Evolutionary conservation across 2,888 invertebrate species (phyloP).

Genomic region (Cecidostiba fungosa): DNA sequence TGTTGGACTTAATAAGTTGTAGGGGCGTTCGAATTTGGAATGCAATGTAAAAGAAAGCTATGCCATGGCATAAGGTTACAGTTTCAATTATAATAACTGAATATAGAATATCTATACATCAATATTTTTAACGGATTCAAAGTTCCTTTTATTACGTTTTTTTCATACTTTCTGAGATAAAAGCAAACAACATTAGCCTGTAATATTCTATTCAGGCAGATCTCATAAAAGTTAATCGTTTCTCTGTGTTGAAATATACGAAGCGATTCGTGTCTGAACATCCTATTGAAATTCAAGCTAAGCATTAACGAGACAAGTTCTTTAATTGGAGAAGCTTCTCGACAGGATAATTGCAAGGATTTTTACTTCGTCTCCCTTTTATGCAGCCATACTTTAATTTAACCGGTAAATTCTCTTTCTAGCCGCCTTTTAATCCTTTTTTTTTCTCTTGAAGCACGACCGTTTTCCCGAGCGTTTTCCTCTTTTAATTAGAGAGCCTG

Average conservation of each 20-base stretch:
- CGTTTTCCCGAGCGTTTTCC: constrained; percentile 26
- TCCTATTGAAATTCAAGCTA: constrained; percentile 41
- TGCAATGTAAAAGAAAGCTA: too few species aligned
- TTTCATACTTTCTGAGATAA: too few species aligned
- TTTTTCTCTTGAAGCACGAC: background rate
- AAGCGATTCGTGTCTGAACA: constrained; percentile 8
- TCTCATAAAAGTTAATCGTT: constrained; percentile 22
- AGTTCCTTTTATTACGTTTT: background rate
- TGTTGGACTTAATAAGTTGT: too few species aligned
- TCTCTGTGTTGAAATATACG: background rate
- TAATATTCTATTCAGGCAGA: background rate
- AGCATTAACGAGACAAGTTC: constrained; percentile 52
- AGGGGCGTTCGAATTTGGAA: too few species aligned
- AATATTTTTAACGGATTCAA: background rate
- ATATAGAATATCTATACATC: background rate
- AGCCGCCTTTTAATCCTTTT: constrained; percentile 3
- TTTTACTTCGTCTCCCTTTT: constrained; percentile 31
- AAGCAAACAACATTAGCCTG: too few species aligned
- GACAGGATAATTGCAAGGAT: constrained; percentile 49
- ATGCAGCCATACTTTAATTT: constrained; percentile 35
- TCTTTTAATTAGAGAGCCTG: constrained; percentile 29
- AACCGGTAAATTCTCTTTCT: constrained; percentile 30
- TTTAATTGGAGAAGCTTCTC: constrained; percentile 47
- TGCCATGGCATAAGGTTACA: too few species aligned
- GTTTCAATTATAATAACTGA: too few species aligned